These are phyloP conservation scores for Tamandua tetradactyla DNA, from an alignment of 2,797 vertebrate genomes.

Conservation along the genomic window DNA sequence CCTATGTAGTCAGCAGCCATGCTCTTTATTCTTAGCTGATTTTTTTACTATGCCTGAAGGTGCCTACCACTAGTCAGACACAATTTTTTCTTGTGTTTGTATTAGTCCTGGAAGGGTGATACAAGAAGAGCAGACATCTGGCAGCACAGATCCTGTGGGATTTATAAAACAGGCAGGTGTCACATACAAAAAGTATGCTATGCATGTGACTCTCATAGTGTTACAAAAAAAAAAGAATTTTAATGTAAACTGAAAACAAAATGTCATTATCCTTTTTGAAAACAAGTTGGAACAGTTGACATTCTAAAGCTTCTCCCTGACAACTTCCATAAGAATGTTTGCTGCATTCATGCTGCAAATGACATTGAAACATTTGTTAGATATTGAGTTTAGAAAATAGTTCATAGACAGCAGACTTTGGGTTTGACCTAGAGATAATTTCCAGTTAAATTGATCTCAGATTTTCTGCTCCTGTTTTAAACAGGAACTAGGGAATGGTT, in stretches of 20 bases:
- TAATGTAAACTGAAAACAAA: not conserved
- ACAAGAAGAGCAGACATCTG: not conserved
- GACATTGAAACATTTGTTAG: not conserved
- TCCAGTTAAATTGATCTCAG: not conserved
- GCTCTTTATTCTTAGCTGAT: not conserved
- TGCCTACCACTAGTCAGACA: not conserved
- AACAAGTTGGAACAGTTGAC: not conserved
- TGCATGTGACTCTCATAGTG: not conserved
- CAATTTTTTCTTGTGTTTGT: not conserved
- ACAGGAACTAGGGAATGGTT: not conserved
- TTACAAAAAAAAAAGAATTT: not conserved
- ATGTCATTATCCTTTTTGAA: not conserved
- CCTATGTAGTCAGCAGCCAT: not conserved
- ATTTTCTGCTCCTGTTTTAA: not conserved
- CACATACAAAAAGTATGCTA: not conserved
- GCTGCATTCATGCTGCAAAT: not conserved
- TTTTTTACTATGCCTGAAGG: not conserved
- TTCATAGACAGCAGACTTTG: not conserved
- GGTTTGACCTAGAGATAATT: not conserved
- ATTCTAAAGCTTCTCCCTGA: not conserved
- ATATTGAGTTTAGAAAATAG: not conserved
- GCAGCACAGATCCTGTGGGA: not conserved
- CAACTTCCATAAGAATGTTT: not conserved
- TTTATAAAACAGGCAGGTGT: constrained; percentile 4
- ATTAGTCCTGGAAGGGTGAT: not conserved